These are phyloP conservation scores for Drosophila bipectinata DNA, from an alignment of 1,140 invertebrate genomes.

Conservation along the genomic window DNA sequence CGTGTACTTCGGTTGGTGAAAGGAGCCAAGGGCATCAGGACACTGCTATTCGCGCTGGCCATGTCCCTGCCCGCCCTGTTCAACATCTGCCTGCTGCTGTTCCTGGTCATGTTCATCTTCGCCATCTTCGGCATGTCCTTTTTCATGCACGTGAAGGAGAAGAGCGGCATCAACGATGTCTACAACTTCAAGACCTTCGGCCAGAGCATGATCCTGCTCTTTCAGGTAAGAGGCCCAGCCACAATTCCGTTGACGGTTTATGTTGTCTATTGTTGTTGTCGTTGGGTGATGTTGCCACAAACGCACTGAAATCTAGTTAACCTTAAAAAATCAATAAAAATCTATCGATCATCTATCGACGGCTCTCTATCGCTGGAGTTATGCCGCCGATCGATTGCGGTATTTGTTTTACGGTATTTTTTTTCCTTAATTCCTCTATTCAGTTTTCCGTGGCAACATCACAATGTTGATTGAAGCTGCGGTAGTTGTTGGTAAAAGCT, in stretches of 20 bases:
- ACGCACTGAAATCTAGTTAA: neutral
- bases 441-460: conserved; percentile 74
- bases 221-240: conserved; percentile 89
- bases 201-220: conserved; percentile 98
- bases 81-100: conserved; percentile 98
- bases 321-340: neutral
- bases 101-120: conserved; percentile 99
- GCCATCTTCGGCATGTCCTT: conserved; percentile 99
- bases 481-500: conserved; percentile 84
- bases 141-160: conserved; percentile 98
- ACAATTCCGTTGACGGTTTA: conserved; percentile 83
- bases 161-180: conserved; percentile 96
- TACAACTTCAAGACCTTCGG: conserved; percentile 99
- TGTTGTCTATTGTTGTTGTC: conserved; percentile 84
- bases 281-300: conserved; percentile 83
- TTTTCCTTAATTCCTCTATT: conserved; percentile 16
- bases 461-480: conserved; percentile 83
- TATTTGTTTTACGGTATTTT: neutral
- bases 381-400: conserved; percentile 30
- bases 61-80: conserved; percentile 99
- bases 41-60: conserved; percentile 97
- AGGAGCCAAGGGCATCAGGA: conserved; percentile 98
- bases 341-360: conserved; percentile 28
- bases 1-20: conserved; percentile 98
- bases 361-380: conserved; percentile 44